A percentile compares a stretch with the other conserved stretches of the same genome.
Evolutionary conservation across 2,113 vertebrate genomes (phyloP).

Genomic region (Perca schrenkii): DNA sequence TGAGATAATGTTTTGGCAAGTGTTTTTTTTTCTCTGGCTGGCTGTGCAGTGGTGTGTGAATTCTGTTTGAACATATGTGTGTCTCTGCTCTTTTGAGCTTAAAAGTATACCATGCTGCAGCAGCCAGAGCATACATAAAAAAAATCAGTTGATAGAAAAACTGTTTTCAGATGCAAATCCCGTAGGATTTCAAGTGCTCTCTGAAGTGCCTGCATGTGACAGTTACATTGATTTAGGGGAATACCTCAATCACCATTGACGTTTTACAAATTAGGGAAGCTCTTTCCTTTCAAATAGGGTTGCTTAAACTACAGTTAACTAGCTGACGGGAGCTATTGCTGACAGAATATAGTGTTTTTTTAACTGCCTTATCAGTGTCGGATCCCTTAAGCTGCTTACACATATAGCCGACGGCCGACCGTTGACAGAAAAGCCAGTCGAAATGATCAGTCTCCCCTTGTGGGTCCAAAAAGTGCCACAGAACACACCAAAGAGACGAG

Average conservation of each 20-base stretch:
- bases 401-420: too few relatives aligned
- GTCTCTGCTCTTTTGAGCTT: constrained; percentile 58
- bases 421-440: too few relatives aligned
- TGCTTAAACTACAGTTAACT: constrained; percentile 67
- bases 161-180: constrained; percentile 77
- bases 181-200: constrained; percentile 53
- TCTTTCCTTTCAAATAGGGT: constrained; percentile 58
- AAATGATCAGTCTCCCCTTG: too few relatives aligned
- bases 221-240: constrained; percentile 67
- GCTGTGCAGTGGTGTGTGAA: constrained; percentile 36
- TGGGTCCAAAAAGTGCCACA: too few relatives aligned
- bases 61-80: constrained; percentile 52
- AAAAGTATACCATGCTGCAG: constrained; percentile 40
- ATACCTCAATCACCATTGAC: constrained; percentile 71
- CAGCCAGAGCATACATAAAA: constrained; percentile 63
- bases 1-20: constrained; percentile 29
- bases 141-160: constrained; percentile 67
- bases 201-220: constrained; percentile 49
- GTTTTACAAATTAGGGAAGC: constrained; percentile 66
- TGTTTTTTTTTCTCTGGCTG: constrained; percentile 2
- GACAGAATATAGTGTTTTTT: constrained; percentile 64
- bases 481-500: too few relatives aligned
- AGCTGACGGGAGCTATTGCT: constrained; percentile 37
- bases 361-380: constrained; percentile 57
- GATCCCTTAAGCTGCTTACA: too few relatives aligned